These are phyloP conservation scores for Syngnathoides biaculeatus DNA, from an alignment of 2,113 vertebrate species.

Conservation along the genomic window DNA sequence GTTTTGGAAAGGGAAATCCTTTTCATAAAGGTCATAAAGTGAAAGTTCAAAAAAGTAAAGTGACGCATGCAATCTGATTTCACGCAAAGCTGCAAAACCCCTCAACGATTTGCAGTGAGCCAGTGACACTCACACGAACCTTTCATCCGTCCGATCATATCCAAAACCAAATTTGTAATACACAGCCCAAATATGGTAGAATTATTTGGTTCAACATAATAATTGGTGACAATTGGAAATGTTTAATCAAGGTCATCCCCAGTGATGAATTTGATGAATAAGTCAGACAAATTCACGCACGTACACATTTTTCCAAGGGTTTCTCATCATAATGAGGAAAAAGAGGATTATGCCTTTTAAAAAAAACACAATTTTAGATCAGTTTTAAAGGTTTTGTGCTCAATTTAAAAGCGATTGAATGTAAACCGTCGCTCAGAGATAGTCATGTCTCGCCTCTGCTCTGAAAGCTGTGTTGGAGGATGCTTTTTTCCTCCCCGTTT, in stretches of 20 bases:
- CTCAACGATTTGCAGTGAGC: too few relatives aligned
- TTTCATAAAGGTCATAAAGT: background rate
- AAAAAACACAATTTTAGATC: background rate
- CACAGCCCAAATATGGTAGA: background rate
- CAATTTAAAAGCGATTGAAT: background rate
- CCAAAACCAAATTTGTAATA: background rate
- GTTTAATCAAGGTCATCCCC: background rate
- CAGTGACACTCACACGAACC: too few relatives aligned
- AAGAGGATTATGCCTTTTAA: background rate
- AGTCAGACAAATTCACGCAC: background rate
- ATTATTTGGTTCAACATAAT: background rate
- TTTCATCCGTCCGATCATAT: too few relatives aligned
- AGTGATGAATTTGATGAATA: background rate
- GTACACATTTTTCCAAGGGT: background rate
- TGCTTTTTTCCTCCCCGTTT: too few relatives aligned
- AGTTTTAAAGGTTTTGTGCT: background rate
- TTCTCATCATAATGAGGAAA: background rate
- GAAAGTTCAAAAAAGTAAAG: background rate
- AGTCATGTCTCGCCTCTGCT: background rate
- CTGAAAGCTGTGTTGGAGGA: too few relatives aligned
- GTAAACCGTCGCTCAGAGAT: slow-evolving; percentile 14
- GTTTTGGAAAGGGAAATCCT: background rate
- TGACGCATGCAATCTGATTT: background rate
- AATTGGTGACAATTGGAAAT: background rate
- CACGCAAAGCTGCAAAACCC: too few relatives aligned